Conservation (phyloP, 1,140 invertebrate genomes). For the Pseudomyrmex sp. region DNA sequence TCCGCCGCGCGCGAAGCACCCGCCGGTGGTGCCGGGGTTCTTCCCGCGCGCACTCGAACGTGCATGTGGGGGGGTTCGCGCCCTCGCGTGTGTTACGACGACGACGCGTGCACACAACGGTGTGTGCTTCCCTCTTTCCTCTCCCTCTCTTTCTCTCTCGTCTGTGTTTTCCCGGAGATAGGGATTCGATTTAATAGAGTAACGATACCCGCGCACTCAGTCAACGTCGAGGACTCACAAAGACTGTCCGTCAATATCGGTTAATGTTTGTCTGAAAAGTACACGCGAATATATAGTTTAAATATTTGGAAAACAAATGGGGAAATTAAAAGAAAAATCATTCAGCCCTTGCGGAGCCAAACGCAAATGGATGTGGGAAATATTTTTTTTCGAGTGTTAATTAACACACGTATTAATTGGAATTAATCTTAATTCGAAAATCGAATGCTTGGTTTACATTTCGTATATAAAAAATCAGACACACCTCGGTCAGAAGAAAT, state of each 20-base stretch:
- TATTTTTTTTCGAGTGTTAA: no score
- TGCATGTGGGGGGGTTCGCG: constrained; percentile 25
- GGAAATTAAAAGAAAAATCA: no score
- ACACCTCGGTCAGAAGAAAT: no score
- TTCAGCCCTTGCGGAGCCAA: no score
- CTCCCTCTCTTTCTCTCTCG: background rate
- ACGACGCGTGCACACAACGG: background rate
- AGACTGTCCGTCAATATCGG: constrained; percentile 13
- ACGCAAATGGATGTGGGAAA: no score
- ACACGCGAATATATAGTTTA: background rate
- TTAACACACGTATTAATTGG: no score
- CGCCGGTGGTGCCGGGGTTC: constrained; percentile 15
- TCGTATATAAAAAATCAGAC: no score
- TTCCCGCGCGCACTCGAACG: constrained; percentile 16
- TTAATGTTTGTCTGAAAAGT: constrained; percentile 1
- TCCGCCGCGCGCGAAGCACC: constrained; percentile 63
- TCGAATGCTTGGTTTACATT: no score
- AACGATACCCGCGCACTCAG: constrained; percentile 19
- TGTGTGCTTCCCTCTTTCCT: no score
- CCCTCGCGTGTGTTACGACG: background rate
- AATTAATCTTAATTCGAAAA: no score
- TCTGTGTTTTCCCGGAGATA: constrained; percentile 19
- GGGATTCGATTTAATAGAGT: constrained; percentile 43
- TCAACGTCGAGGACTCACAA: constrained; percentile 19
- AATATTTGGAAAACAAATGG: no score